phyloP scores from a whole-genome alignment of 1,140 invertebrate species.

The Lutraria rhynchaena region DNA sequence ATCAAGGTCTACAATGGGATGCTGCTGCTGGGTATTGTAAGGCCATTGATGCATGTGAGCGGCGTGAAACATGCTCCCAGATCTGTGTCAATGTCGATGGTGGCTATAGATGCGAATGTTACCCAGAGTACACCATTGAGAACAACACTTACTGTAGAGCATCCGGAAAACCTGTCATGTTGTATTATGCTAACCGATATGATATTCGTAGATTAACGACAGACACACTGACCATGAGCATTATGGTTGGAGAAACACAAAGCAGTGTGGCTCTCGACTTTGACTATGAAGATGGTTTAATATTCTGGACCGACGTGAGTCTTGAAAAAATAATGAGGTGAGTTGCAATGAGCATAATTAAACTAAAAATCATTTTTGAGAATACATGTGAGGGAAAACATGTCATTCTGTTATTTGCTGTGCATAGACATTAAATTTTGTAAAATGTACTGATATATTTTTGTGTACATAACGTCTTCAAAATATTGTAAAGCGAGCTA shows the following conservation, averaged over 20 bases:
- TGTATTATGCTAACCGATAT: conserved; percentile 76
- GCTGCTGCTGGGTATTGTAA: conserved; percentile 30
- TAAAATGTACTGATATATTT: no score
- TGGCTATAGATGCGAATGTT: conserved; percentile 95
- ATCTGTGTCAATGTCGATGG: conserved; percentile 95
- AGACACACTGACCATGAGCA: conserved; percentile 59
- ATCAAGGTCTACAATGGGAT: conserved; percentile 62
- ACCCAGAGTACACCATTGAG: conserved; percentile 91
- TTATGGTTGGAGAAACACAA: conserved; percentile 67
- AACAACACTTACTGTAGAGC: conserved; percentile 92
- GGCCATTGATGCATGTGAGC: conserved; percentile 96
- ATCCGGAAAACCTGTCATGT: conserved; percentile 69
- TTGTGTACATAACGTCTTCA: no score
- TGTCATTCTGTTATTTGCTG: no score
- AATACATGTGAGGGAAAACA: no score
- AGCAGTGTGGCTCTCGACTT: conserved; percentile 83
- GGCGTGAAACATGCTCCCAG: conserved; percentile 94
- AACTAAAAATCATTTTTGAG: no score
- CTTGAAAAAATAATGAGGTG: conserved; percentile 93
- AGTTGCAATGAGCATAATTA: no score
- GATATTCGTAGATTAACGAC: conserved; percentile 74
- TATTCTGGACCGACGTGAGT: conserved; percentile 96
- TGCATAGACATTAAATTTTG: no score
- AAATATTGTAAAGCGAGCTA: no score
- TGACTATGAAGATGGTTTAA: conserved; percentile 92